Percentiles rank a stretch among this genome's conserved stretches.
phyloP scores from a whole-genome alignment of 2,888 invertebrate genomes.

The Lochmaea capreae region DNA sequence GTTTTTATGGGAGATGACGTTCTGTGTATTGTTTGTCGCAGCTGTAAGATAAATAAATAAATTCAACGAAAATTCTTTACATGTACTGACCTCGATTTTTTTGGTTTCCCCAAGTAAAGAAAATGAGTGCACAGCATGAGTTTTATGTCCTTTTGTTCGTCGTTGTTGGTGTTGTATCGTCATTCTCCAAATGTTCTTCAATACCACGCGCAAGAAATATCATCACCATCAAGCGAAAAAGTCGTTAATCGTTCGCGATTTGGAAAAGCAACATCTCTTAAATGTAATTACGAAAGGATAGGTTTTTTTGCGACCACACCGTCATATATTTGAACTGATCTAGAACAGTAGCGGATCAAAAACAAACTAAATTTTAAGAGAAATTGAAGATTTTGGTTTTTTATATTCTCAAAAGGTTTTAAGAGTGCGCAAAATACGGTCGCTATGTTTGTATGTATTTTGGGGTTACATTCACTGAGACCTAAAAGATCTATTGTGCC shows the following conservation, averaged over 20 bases:
- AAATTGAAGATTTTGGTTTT: too few species aligned
- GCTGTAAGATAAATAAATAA: neutral
- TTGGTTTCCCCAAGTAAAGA: conserved; percentile 2
- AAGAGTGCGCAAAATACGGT: too few species aligned
- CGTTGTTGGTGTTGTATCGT: conserved; percentile 30
- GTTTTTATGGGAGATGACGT: neutral
- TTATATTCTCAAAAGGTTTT: too few species aligned
- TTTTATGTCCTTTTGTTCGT: conserved; percentile 27
- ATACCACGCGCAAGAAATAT: conserved; percentile 42
- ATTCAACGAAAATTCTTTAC: neutral
- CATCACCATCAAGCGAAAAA: conserved; percentile 40
- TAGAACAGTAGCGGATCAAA: conserved; percentile 12
- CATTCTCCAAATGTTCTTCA: conserved; percentile 38
- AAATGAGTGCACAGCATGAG: conserved; percentile 12
- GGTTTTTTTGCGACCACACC: conserved; percentile 33
- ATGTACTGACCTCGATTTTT: conserved; percentile 2
- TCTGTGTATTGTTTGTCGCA: neutral
- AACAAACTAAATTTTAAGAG: neutral
- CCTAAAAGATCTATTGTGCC: too few species aligned
- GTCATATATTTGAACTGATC: conserved; percentile 33
- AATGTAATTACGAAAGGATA: conserved; percentile 40
- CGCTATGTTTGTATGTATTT: too few species aligned
- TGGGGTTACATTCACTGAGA: too few species aligned
- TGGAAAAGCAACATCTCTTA: conserved; percentile 43
- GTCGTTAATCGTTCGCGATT: conserved; percentile 42